Evolutionary conservation across 2,113 vertebrate genomes (phyloP), one percentile per base, ranked within the genome.

Genomic region (Hipposideros armiger): DNA sequence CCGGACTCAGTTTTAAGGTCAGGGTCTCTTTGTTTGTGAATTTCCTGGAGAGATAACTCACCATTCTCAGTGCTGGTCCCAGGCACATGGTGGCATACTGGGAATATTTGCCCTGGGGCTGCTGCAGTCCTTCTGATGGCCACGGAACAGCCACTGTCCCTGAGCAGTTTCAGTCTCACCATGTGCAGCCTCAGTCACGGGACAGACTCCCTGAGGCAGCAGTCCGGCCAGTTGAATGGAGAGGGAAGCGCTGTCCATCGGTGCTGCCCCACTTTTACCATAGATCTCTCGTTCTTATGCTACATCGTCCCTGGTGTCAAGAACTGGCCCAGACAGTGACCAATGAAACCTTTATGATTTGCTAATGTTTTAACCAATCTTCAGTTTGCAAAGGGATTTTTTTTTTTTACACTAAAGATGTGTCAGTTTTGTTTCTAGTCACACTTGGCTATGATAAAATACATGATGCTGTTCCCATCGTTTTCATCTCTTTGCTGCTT

Each of bases 31-130:
- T 10, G 6, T 54, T 28, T 36, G 28, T 28, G 16, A 30, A 90
- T n/a, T 91, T 95, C 91, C 95, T 93, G 93, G 42, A 87, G 91
- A 96, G 85, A 62, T 77, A 45, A 45, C 90, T 66, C 45, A 40
- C 13, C 36, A 5, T 78, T 77, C 54, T 62, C 5, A 0, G 62
- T 17, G 14, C 56, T 2, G 17, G 42, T 14, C 67, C 26, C 32
- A 58, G 76, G 70, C 60, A 0, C 32, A 58, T 47, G 85, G 66
- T 5, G 17, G 80, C 58, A 54, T 80, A 42, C 70, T 30, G n/a
- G 45, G 58, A 72, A 30, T 32, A 11, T 42, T 58, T 82, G 64
- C 78, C 45, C 11, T 3, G 56, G 24, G n/a, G 9, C n/a, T 50
- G 14, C 72, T 85, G 26, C 11, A 22, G 50, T 36, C 60, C 47